Percentiles rank a stretch among this genome's conserved stretches.
Evolutionary conservation across 1,140 invertebrate species (phyloP).

Genomic region (Ctenoplectra terminalis): DNA sequence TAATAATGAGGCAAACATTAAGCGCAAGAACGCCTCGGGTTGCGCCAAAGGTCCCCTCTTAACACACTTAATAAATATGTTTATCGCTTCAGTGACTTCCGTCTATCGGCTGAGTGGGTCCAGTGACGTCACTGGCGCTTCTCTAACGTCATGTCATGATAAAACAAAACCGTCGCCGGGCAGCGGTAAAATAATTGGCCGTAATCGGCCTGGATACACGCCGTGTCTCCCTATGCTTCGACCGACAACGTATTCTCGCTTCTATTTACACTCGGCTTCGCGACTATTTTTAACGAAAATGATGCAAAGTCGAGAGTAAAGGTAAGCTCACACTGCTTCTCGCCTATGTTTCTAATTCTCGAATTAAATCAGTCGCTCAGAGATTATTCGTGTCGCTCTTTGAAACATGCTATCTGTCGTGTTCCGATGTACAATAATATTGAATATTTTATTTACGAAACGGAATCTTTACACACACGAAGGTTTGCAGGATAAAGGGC

Average conservation of each 20-base stretch:
- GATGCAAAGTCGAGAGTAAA: no score
- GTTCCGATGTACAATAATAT: no score
- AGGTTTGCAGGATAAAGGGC: no score
- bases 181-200: constrained; percentile 61
- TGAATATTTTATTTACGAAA: no score
- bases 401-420: no score
- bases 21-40: constrained; percentile 64
- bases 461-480: no score
- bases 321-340: no score
- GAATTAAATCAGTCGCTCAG: no score
- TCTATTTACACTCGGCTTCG: constrained; percentile 28
- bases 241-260: constrained; percentile 45
- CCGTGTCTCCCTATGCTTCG: neutral
- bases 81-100: constrained; percentile 72
- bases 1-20: constrained; percentile 61
- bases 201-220: neutral
- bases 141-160: constrained; percentile 73
- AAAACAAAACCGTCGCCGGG: constrained; percentile 68
- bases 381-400: no score
- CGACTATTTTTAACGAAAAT: constrained; percentile 40
- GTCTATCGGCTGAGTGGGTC: constrained; percentile 74
- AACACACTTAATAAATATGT: constrained; percentile 74
- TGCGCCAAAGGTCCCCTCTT: constrained; percentile 67
- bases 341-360: no score
- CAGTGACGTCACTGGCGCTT: constrained; percentile 75